Base-by-base conservation (phyloP, 2,797 vertebrate species). In the Ctenosaura bakeri region DNA sequence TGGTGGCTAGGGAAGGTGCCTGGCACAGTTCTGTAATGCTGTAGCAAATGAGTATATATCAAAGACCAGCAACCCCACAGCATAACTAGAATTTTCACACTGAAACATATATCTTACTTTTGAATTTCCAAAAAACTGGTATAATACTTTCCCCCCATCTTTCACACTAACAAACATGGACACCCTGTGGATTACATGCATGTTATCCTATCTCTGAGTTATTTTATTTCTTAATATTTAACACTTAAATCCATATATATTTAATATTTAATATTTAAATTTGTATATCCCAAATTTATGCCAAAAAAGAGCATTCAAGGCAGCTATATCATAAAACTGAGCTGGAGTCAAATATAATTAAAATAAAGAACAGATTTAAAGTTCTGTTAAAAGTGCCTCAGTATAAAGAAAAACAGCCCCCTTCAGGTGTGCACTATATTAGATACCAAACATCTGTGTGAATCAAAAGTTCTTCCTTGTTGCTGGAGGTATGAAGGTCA, bases 21-120 rank as follows among this genome's bases (percentile, higher is more conserved):
- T 83, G 71, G 54, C 18, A 50, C 29, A 32, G 24, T 77, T 35
- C 13, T 71, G 73, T 86, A 69, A 10, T 35, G 4, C 80, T 69
- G 86, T n/a, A 56, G 26, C 46, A 83, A 83, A 90, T 90, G 80
- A 69, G 52, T 24, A 69, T 69, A 32, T 77, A 56, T 78, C 59
- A 87, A 83, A 87, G 10, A 35, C 38, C 8, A 83, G 38, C 14
- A 66, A 46, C n/a, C n/a, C 73, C 62, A 78, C 13, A 87, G 29
- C 50, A 87, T 69, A 66, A 42, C 46, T 77, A 66, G 12, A 78
- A 83, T 77, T 42, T 71, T 54, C 46, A 64, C 35, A 87, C 46
- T 29, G 18, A 66, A 82, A 73, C 18, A 77, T 66, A 42, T 69
- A 38, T 77, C 14, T 42, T 62, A 22, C 10, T 42, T 82, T 20